Evolutionary conservation across 1,140 invertebrate species (phyloP).

Genomic region (Panagrolaimus sp.): DNA sequence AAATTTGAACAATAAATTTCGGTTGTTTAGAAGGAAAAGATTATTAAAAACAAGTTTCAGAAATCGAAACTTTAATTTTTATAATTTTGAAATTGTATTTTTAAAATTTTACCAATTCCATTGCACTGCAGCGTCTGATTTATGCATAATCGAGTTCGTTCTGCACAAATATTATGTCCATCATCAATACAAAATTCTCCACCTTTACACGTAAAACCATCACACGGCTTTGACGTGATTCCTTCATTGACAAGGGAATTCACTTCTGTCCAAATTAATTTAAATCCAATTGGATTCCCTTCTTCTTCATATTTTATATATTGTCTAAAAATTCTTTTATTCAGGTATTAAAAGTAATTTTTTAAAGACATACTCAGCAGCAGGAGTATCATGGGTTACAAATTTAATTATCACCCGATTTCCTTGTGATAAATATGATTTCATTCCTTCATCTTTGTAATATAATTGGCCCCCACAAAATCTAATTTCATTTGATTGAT

Average conservation of each 20-base stretch:
- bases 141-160: slow-evolving; percentile 41
- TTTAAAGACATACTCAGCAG: slow-evolving; percentile 26
- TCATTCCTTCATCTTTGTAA: slow-evolving; percentile 48
- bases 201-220: slow-evolving; percentile 36
- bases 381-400: slow-evolving; percentile 3
- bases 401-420: slow-evolving; percentile 46
- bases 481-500: neutral
- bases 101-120: slow-evolving; percentile 38
- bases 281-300: slow-evolving; percentile 43
- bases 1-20: too few relatives aligned
- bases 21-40: too few relatives aligned
- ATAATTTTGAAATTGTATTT: too few relatives aligned
- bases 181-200: slow-evolving; percentile 47
- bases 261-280: slow-evolving; percentile 46
- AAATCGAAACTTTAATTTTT: too few relatives aligned
- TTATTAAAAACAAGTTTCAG: too few relatives aligned
- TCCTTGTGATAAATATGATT: slow-evolving; percentile 41
- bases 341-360: slow-evolving; percentile 43
- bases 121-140: slow-evolving; percentile 41
- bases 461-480: slow-evolving; percentile 39
- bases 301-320: slow-evolving; percentile 25
- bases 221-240: slow-evolving; percentile 15
- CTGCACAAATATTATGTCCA: slow-evolving; percentile 43
- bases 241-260: neutral
- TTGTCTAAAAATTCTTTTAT: slow-evolving; percentile 39